Base-by-base conservation (phyloP, 2,797 vertebrate species). In the Falco biarmicus region DNA sequence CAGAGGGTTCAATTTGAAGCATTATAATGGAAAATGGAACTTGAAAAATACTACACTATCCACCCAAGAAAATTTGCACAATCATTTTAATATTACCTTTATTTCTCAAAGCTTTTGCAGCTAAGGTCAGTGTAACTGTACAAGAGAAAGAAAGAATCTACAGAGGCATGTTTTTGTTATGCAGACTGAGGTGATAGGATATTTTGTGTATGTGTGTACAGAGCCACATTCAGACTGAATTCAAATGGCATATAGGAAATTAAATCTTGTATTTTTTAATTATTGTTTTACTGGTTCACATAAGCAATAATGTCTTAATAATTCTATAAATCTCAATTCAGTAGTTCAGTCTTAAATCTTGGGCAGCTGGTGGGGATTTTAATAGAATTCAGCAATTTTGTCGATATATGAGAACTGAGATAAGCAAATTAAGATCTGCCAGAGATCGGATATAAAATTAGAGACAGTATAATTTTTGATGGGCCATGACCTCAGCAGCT, bases 311-410 rank as follows among this genome's bases (percentile, higher is more conserved):
- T 65, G 22, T 85, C 65, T 92, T 93, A 90, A 89, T 91, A 96
- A 96, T 96, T 95, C 90, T 93, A 45, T 96, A 92, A 89, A 84
- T 87, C 75, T 93, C 84, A 87, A 93, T 93, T 95, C 90, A 95
- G 89, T 85, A 85, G 37, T 59, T 90, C 71, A 83, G 84, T 84
- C 92, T 95, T 96, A 95, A 94, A 96, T 96, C 94, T 95, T 92
- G 84, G 86, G 84, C 84, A 95, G 81, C 75, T 89, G 94, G 84
- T 93, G 61, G 90, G 89, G 76, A 92, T 93, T 95, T 94, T 94
- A 97, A 97, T 96, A 93, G 90, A 96, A 96, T 95, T 92, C 95
- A 93, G 75, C 86, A 90, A 94, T 95, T 95, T 92, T 87, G 81
- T 89, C 84, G 0, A 91, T 92, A 90, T 54, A 93, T 92, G 89